A percentile compares a stretch with the other conserved stretches of the same genome.
These are phyloP conservation scores for Syrphus vitripennis DNA, from an alignment of 2,888 invertebrate genomes.

Conservation along the genomic window DNA sequence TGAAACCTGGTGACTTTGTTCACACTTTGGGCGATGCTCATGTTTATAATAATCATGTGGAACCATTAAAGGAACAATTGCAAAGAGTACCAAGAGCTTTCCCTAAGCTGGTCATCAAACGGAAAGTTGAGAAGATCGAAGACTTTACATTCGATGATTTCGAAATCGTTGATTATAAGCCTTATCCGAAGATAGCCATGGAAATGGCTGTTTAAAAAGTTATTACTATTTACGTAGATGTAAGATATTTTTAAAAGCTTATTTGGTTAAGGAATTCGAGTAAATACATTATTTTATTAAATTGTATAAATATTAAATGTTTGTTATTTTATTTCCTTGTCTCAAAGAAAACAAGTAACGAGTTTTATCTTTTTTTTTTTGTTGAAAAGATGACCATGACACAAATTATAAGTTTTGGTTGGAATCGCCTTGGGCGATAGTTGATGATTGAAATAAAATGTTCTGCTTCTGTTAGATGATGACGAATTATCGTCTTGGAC, in stretches of 20 bases:
- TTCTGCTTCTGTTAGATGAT: too few species aligned
- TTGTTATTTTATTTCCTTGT: not conserved
- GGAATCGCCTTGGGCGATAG: too few species aligned
- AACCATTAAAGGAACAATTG: slow-evolving; percentile 91
- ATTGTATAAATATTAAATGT: not conserved
- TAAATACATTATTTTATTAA: not conserved
- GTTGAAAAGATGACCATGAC: too few species aligned
- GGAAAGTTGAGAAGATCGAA: slow-evolving; percentile 89
- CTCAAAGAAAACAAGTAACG: too few species aligned
- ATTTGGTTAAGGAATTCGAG: not conserved
- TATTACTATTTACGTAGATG: not conserved
- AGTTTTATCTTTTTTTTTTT: too few species aligned
- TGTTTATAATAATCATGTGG: slow-evolving; percentile 94
- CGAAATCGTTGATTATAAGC: slow-evolving; percentile 90
- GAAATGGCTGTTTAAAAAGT: slow-evolving; percentile 83
- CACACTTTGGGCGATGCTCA: slow-evolving; percentile 98
- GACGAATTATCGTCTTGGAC: too few species aligned
- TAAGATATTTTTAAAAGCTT: not conserved
- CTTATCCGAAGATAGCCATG: slow-evolving; percentile 95
- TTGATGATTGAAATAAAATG: too few species aligned
- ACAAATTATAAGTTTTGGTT: too few species aligned
- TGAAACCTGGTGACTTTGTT: slow-evolving; percentile 96
- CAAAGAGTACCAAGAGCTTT: slow-evolving; percentile 90
- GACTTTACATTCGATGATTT: slow-evolving; percentile 95
- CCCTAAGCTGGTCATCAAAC: slow-evolving; percentile 89